These are phyloP conservation scores for Bellardia pandia DNA, from an alignment of 2,888 invertebrate species.

Conservation along the genomic window DNA sequence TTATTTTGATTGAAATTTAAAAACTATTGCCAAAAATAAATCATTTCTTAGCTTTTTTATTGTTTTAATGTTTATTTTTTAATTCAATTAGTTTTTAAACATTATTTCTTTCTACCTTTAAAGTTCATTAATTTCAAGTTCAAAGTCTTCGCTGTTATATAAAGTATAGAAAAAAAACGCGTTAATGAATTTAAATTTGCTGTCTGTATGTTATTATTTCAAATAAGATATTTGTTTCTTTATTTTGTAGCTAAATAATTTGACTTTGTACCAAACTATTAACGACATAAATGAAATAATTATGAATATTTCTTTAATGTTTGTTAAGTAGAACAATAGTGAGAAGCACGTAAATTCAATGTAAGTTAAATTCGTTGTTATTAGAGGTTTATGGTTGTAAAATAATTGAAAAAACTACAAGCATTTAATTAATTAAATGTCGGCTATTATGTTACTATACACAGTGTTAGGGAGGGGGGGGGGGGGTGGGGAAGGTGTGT, in stretches of 20 bases:
- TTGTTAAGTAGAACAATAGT: constrained; percentile 15
- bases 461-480: not conserved
- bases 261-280: not conserved
- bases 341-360: constrained; percentile 1
- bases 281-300: too few species aligned
- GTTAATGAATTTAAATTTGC: constrained; percentile 9
- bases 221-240: not conserved
- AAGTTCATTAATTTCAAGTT: constrained; percentile 47
- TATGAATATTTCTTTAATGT: not conserved
- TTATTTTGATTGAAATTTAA: too few species aligned
- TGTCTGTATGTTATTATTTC: constrained; percentile 4
- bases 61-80: too few species aligned
- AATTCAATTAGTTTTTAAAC: not conserved
- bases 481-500: not conserved
- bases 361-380: not conserved
- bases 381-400: not conserved
- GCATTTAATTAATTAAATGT: not conserved
- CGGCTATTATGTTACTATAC: not conserved
- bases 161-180: not conserved
- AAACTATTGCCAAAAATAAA: too few species aligned
- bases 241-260: constrained; percentile 5
- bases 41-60: too few species aligned
- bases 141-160: constrained; percentile 37
- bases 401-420: not conserved
- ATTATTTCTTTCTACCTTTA: not conserved